Conservation (phyloP, 2,113 vertebrate genomes). For the Archocentrus centrarchus region DNA sequence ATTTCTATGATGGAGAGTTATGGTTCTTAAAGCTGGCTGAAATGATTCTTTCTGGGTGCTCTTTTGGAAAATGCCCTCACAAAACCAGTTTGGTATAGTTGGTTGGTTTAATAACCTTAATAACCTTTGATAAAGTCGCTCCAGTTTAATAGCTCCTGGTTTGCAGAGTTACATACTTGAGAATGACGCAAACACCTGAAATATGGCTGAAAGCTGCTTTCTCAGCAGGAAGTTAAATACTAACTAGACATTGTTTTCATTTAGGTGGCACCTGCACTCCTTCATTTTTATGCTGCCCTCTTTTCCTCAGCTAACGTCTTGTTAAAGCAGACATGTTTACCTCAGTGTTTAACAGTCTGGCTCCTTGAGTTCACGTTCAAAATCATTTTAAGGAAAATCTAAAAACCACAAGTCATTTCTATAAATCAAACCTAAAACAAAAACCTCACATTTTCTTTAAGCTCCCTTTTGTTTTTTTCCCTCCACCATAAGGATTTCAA, state of each 20-base stretch:
- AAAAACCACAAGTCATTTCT: not conserved
- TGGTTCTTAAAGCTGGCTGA: not conserved
- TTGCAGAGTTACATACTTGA: not conserved
- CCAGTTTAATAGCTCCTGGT: not conserved
- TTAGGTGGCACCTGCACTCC: not conserved
- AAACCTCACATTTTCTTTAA: not conserved
- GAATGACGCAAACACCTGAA: conserved; percentile 16
- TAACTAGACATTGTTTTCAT: not conserved
- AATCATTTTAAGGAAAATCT: not conserved
- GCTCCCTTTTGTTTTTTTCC: not conserved
- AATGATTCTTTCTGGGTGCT: not conserved
- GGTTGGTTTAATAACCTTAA: not conserved
- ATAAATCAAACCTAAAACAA: not conserved
- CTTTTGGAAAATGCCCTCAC: not conserved
- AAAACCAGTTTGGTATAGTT: not conserved
- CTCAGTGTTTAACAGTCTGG: not conserved
- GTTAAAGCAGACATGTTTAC: not conserved
- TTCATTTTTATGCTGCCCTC: not conserved
- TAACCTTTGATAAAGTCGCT: not conserved
- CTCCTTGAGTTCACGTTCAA: not conserved
- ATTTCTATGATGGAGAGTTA: not conserved
- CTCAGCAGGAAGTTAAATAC: conserved; percentile 22
- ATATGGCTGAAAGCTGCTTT: not conserved
- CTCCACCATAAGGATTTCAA: not conserved
- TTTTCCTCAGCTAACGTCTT: not conserved